A percentile compares a stretch with the other conserved stretches of the same genome.
Evolutionary conservation across 1,140 invertebrate genomes (phyloP).

Genomic region (Pseudomyrmex sp.): DNA sequence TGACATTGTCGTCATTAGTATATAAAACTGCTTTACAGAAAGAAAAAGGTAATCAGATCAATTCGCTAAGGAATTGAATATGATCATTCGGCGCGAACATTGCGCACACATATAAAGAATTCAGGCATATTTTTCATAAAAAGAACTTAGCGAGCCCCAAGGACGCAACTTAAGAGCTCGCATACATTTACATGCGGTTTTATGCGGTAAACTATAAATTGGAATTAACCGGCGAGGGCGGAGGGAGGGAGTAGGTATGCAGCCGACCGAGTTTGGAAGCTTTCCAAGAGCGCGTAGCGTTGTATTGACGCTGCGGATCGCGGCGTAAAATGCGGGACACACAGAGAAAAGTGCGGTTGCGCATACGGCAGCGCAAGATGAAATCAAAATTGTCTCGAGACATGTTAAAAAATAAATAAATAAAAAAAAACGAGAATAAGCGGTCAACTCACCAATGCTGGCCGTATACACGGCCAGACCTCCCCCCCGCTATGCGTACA

Average conservation of each 20-base stretch:
- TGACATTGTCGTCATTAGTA: slow-evolving; percentile 32
- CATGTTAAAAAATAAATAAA: slow-evolving; percentile 43
- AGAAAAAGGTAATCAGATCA: slow-evolving; percentile 30
- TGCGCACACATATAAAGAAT: background rate
- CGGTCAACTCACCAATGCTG: background rate
- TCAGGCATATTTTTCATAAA: slow-evolving; percentile 11
- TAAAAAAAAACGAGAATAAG: background rate
- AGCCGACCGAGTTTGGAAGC: slow-evolving; percentile 42
- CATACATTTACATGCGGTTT: slow-evolving; percentile 38
- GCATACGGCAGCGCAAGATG: slow-evolving; percentile 22
- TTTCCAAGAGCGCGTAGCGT: slow-evolving; percentile 32
- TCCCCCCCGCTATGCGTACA: slow-evolving; percentile 6
- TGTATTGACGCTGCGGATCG: slow-evolving; percentile 46
- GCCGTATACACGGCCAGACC: too few relatives aligned
- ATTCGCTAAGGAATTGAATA: background rate
- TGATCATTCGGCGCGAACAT: background rate
- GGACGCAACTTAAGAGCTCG: slow-evolving; percentile 19
- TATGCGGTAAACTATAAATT: slow-evolving; percentile 52
- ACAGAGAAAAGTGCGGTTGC: slow-evolving; percentile 22
- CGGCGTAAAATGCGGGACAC: slow-evolving; percentile 32
- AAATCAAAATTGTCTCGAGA: slow-evolving; percentile 39
- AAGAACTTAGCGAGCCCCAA: background rate
- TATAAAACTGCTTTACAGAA: background rate
- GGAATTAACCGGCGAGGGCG: slow-evolving; percentile 39
- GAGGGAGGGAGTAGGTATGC: background rate